Base-by-base conservation (phyloP, 2,113 vertebrate species). In the Thomomys bottae region DNA sequence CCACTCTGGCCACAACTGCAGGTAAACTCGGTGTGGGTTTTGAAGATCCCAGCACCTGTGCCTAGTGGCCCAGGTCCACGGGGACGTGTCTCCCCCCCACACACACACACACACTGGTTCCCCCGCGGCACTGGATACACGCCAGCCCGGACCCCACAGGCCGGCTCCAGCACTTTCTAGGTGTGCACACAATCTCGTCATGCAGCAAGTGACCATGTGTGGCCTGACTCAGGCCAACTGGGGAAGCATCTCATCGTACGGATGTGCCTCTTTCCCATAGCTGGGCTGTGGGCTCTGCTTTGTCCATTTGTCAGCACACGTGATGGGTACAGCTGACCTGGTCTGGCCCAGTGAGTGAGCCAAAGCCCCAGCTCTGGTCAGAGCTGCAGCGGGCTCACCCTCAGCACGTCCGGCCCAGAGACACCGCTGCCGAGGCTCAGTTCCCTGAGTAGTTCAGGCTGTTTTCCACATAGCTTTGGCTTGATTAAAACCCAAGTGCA, bases 401-500 rank as follows among this genome's bases (percentile, higher is more conserved):
- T 3, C 5, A 2, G 3, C 54, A 7, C 34, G 18, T 40, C 42
- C 6, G 23, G 64, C 45, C 72, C 57, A 17, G 30, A 68, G 36
- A 73, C 77, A 30, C 24, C 24, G 36, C 59, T 34, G 21, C 78
- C 32, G 49, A 1, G 84, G 57, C 63, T 63, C 23, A 0, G 80
- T 45, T 34, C 32, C 38, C 84, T 12, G 26, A 77, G 88, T 24
- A 14, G 66, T 84, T n/a, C 4, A 5, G 57, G 45, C 63, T 93
- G 57, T 42, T 89, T 67, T 79, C 83, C 78, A n/a, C 85, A 24
- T 70, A 77, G 32, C 91, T 84, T 54, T 32, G 57, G 63, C 77
- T 77, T 92, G 88, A 94, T 89, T 84, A 87, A 89, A 87, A 73
- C 91, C 93, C 92, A 90, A 57, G 70, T 42, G 30, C 30, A 36